Evolutionary conservation across 2,113 vertebrate genomes (phyloP).

Genomic region (Prochilodus magdalenae): DNA sequence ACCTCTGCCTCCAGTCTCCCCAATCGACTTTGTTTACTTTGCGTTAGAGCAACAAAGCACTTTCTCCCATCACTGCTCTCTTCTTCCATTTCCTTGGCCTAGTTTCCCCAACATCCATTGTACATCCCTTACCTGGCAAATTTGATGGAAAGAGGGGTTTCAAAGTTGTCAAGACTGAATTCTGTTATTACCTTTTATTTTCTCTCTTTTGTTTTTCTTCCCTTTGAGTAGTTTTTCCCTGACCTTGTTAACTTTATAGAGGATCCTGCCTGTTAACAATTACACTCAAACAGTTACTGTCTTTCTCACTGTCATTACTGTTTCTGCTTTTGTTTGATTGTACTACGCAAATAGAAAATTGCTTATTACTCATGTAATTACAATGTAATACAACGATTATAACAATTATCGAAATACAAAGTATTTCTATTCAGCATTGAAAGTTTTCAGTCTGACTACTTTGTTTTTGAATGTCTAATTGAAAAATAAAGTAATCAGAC

Average conservation of each 20-base stretch:
- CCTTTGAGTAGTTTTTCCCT: not conserved
- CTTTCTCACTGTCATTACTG: no score
- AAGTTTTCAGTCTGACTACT: not conserved
- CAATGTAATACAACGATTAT: no score
- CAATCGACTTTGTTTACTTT: conserved; percentile 42
- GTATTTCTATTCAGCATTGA: no score
- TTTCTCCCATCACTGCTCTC: conserved; percentile 22
- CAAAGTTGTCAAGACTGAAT: conserved; percentile 4
- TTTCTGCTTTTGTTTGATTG: no score
- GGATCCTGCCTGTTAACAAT: not conserved
- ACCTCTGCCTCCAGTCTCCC: conserved; percentile 28
- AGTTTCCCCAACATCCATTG: conserved; percentile 22
- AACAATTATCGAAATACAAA: no score
- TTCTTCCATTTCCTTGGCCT: conserved; percentile 28
- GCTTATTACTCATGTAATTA: no score
- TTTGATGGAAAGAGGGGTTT: conserved; percentile 1
- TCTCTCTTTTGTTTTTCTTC: not conserved
- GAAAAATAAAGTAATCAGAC: no score
- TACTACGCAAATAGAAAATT: no score
- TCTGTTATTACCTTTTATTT: not conserved
- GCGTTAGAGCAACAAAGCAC: conserved; percentile 10
- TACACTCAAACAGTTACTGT: no score
- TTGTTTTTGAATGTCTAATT: no score
- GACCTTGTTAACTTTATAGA: not conserved
- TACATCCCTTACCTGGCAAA: not conserved